A percentile compares a stretch with the other conserved stretches of the same genome.
These are phyloP conservation scores for Eumerus sabulonum DNA, from an alignment of 2,888 invertebrate species.

Conservation along the genomic window DNA sequence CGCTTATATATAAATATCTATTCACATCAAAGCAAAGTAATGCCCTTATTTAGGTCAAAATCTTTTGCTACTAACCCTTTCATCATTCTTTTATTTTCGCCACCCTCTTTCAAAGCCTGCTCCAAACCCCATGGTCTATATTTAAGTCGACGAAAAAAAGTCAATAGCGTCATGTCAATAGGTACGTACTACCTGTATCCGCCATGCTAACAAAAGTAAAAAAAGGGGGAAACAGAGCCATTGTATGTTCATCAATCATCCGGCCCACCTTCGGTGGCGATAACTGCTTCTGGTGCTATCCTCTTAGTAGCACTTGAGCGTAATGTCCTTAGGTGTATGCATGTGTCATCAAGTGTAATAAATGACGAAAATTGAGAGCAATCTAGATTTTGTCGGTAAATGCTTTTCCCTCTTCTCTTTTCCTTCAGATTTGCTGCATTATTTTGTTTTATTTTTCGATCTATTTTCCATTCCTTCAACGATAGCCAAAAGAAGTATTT, in stretches of 20 bases:
- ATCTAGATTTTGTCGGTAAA: constrained; percentile 13
- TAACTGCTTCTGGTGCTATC: constrained; percentile 19
- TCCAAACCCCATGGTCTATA: constrained; percentile 11
- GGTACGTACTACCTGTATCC: constrained; percentile 15
- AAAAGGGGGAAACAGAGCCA: constrained; percentile 46
- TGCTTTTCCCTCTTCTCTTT: background rate
- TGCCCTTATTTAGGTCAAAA: too few relatives aligned
- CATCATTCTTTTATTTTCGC: too few relatives aligned
- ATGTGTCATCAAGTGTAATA: constrained; percentile 61
- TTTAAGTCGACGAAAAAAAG: constrained; percentile 24
- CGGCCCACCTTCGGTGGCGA: constrained; percentile 10
- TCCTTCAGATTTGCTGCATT: constrained; percentile 1
- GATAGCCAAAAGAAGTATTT: constrained; percentile 9
- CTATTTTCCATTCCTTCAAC: background rate
- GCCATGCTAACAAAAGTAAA: constrained; percentile 1
- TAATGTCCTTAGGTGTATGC: constrained; percentile 11
- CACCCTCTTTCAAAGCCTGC: too few relatives aligned
- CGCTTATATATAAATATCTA: too few relatives aligned
- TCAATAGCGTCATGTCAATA: constrained; percentile 57
- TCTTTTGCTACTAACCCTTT: too few relatives aligned
- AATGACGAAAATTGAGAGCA: constrained; percentile 59
- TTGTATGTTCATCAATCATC: constrained; percentile 27
- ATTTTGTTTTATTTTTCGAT: constrained; percentile 7
- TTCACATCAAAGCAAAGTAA: too few relatives aligned
- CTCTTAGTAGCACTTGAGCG: background rate